A percentile compares a stretch with the other conserved stretches of the same genome.
phyloP scores from a whole-genome alignment of 2,113 vertebrate species.

The Azemiops feae region DNA sequence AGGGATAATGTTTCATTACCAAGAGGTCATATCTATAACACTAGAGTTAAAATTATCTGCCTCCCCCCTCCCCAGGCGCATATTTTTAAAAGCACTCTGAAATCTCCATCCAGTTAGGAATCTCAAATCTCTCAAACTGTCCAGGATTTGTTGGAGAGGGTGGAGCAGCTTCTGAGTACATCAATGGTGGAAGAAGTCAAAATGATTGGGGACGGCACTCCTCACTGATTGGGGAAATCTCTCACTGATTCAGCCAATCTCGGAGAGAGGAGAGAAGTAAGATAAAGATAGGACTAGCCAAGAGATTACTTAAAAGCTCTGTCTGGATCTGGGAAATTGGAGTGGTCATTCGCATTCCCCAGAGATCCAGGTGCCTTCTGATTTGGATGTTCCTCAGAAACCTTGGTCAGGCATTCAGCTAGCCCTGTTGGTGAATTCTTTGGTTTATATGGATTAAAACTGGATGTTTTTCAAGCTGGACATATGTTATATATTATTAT shows the following conservation, averaged over 20 bases:
- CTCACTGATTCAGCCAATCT: not conserved
- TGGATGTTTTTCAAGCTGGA: not conserved
- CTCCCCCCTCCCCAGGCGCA: not conserved
- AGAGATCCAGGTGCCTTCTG: not conserved
- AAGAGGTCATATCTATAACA: not conserved
- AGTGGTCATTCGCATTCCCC: not conserved
- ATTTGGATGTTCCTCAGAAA: not conserved
- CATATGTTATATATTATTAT: not conserved
- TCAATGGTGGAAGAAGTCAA: not conserved
- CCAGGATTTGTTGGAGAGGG: not conserved
- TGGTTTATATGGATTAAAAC: not conserved
- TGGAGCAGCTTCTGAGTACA: not conserved
- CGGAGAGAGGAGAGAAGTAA: not conserved
- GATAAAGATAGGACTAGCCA: not conserved
- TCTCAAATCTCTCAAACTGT: not conserved
- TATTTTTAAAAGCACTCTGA: not conserved
- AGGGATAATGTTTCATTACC: not conserved
- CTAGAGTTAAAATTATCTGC: not conserved
- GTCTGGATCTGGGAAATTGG: not conserved
- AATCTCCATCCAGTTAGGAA: not conserved
- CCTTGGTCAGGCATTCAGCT: not conserved
- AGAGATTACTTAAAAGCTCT: not conserved
- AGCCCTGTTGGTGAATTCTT: not conserved
- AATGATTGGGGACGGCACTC: no score
- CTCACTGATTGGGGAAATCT: not conserved